Evolutionary conservation across 2,113 vertebrate genomes (phyloP), one percentile per base, ranked within the genome.

Genomic region (Opisthocomus hoazin): DNA sequence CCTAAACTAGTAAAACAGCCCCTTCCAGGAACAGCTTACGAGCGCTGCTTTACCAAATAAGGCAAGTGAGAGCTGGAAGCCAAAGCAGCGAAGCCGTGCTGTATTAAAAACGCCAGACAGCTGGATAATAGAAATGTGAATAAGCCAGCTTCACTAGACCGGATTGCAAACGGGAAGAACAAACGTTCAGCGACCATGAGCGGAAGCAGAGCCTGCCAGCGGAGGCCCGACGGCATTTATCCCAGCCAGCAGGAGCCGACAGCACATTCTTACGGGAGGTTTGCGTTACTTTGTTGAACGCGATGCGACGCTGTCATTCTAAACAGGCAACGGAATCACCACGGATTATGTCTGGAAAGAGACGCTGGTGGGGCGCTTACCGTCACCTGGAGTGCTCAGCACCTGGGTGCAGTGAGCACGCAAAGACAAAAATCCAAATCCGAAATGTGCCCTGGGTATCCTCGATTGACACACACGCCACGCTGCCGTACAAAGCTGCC

Each of bases 1-100:
- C 89, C 90, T 88, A 73, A 91, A 95, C 18, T 2, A 68, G 96
- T n/a, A 36, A 93, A 97, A 81, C 54, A 90, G 94, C 82, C 97
- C 91, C 92, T 95, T 96, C 79, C 98, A 98, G 96, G 96, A 93
- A 76, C 29, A 23, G 97, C 89, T 36, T 0, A 6, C 20, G 93
- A 96, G 95, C 98, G 74, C 85, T 66, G 98, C 93, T 97, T 98
- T 97, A 99, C 99, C 99, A 99, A 99, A 99, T 98, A 99, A 99
- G 99, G 98, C 97, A 89, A 98, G 97, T 12, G 90, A 87, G 91
- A 92, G 84, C 82, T 53, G 68, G 95, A 69, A 92, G 97, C 95
- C 90, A 87, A 85, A 65, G 93, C 80, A 81, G 83, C 84, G 27
- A 63, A 85, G 88, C 66, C 78, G 1, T 1, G 54, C 80, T 29